Evolutionary conservation across 2,888 invertebrate genomes (phyloP).

Genomic region (Taphrorychus bicolor): DNA sequence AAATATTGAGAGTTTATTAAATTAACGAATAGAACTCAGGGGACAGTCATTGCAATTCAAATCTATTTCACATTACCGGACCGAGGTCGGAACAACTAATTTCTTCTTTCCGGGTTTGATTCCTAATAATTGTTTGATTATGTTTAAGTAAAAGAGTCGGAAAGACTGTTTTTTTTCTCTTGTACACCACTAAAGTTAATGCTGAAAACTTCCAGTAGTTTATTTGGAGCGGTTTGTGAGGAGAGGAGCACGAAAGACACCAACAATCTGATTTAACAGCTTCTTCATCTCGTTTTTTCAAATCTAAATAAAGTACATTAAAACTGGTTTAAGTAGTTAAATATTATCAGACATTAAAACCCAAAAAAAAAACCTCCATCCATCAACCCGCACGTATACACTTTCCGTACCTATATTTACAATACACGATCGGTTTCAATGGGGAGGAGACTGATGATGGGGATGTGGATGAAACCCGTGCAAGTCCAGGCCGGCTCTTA

Average conservation of each 20-base stretch:
- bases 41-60: not conserved
- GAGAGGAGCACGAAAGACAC: no score
- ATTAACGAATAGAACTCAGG: not conserved
- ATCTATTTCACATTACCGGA: not conserved
- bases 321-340: no score
- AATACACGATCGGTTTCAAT: conserved; percentile 22
- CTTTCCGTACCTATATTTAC: conserved; percentile 6
- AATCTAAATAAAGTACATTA: no score
- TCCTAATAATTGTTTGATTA: no score
- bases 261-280: no score
- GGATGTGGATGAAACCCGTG: conserved; percentile 53
- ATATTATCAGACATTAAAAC: no score
- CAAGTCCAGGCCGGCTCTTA: conserved; percentile 57
- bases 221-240: no score
- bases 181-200: no score
- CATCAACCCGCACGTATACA: not conserved
- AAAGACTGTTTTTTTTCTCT: no score
- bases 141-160: no score
- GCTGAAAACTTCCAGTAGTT: no score
- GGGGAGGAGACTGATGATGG: conserved; percentile 50
- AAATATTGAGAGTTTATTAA: not conserved
- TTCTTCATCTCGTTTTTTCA: no score
- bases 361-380: not conserved
- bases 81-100: not conserved
- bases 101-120: not conserved